Conservation (phyloP, 30 jellyfish, hydroid and myxozoan species). For the Turritopsis rubra region DNA sequence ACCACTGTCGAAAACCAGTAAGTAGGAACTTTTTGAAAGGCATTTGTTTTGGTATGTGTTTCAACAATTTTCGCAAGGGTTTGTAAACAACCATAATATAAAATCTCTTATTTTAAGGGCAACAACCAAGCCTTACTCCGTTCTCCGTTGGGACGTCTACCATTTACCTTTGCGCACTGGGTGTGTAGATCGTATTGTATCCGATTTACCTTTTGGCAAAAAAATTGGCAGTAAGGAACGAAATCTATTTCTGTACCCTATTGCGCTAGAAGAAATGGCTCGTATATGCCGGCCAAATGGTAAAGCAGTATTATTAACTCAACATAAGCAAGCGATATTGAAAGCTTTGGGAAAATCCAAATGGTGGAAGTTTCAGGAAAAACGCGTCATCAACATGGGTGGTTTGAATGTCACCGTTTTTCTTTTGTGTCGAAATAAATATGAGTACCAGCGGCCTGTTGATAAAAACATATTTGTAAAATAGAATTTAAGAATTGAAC, state of each 20-base stretch:
- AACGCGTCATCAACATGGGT: conserved; percentile 75
- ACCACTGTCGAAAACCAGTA: too few relatives aligned
- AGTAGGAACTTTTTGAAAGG: not conserved
- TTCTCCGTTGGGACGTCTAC: conserved; percentile 81
- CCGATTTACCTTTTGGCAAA: conserved; percentile 90
- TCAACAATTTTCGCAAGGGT: not conserved
- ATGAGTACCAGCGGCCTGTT: not conserved
- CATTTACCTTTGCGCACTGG: conserved; percentile 70
- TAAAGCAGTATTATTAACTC: conserved; percentile 71
- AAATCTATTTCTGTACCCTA: conserved; percentile 64
- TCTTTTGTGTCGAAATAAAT: conserved; percentile 36
- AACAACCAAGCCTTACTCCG: conserved; percentile 15
- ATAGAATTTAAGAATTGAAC: too few relatives aligned
- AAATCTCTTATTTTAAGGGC: not conserved
- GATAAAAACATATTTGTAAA: not conserved
- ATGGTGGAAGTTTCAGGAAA: conserved; percentile 55
- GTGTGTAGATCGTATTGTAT: conserved; percentile 57
- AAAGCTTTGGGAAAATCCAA: conserved; percentile 36
- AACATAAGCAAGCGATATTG: conserved; percentile 79
- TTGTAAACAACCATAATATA: not conserved
- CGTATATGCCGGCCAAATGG: conserved; percentile 69
- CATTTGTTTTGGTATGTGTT: not conserved
- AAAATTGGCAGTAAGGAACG: conserved; percentile 72
- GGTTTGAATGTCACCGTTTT: conserved; percentile 83
- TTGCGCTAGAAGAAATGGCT: conserved; percentile 69